A percentile compares a stretch with the other conserved stretches of the same genome.
These are phyloP conservation scores for Lordiphosa fenestrarum DNA, from an alignment of 2,888 invertebrate species.

Conservation along the genomic window DNA sequence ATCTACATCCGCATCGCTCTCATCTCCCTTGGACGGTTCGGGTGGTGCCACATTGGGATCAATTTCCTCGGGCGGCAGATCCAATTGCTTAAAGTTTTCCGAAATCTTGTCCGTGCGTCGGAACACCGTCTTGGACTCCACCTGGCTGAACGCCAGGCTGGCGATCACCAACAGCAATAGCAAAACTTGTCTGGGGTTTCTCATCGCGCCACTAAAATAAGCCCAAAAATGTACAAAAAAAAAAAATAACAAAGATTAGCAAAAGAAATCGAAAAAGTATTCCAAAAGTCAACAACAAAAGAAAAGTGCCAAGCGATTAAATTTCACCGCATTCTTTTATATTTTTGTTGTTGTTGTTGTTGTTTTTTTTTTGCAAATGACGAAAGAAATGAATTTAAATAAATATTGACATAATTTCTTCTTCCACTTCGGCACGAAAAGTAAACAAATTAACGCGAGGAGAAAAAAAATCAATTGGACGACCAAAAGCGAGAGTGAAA, in stretches of 20 bases:
- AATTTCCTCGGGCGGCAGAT: constrained; percentile 76
- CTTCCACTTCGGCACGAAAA: constrained; percentile 28
- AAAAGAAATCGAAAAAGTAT: constrained; percentile 37
- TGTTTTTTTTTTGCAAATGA: constrained; percentile 38
- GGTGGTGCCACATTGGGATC: constrained; percentile 79
- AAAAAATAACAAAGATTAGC: neutral
- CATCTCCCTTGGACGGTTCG: constrained; percentile 32
- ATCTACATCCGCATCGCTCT: constrained; percentile 21
- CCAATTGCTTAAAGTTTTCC: constrained; percentile 76
- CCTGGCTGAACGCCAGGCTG: constrained; percentile 14
- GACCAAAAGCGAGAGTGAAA: constrained; percentile 69
- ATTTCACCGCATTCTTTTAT: constrained; percentile 49
- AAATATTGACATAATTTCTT: constrained; percentile 72
- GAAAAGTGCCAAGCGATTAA: constrained; percentile 54
- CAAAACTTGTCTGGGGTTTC: constrained; percentile 19
- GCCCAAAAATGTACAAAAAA: neutral
- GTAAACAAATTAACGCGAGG: constrained; percentile 54
- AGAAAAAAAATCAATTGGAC: constrained; percentile 18
- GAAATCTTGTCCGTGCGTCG: constrained; percentile 76
- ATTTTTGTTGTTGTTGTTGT: neutral
- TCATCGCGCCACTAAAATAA: constrained; percentile 34
- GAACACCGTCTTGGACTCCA: constrained; percentile 63
- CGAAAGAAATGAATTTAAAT: constrained; percentile 72
- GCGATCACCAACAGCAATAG: constrained; percentile 53
- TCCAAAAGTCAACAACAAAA: constrained; percentile 51